Conservation (phyloP, 2,888 invertebrate species). For the Eupeodes latifasciatus region DNA sequence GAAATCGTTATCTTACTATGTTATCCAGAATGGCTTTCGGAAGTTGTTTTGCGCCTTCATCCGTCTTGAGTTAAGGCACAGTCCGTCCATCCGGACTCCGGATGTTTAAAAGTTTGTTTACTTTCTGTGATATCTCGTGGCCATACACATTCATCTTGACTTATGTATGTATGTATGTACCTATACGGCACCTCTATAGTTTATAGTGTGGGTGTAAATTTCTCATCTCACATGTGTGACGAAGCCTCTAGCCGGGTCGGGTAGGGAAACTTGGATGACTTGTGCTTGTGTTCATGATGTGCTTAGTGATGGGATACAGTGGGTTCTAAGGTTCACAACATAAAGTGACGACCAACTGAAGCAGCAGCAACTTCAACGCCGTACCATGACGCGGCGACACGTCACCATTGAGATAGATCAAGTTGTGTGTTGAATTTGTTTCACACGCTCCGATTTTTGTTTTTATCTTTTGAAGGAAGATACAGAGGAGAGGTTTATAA, state of each 20-base stretch:
- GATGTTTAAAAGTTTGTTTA: slow-evolving; percentile 70
- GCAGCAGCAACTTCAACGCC: background rate
- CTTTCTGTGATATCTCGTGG: slow-evolving; percentile 72
- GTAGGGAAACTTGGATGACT: slow-evolving; percentile 58
- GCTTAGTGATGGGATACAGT: slow-evolving; percentile 56
- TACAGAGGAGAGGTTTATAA: background rate
- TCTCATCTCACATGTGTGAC: slow-evolving; percentile 39
- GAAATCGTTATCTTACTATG: slow-evolving; percentile 65
- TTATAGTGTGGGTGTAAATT: slow-evolving; percentile 64
- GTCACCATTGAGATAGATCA: slow-evolving; percentile 65
- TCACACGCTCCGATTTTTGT: slow-evolving; percentile 74
- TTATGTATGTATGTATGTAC: background rate
- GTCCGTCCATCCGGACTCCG: slow-evolving; percentile 40
- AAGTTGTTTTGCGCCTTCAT: slow-evolving; percentile 64
- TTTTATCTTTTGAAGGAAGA: slow-evolving; percentile 50
- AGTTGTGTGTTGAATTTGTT: slow-evolving; percentile 55
- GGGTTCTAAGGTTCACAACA: slow-evolving; percentile 68
- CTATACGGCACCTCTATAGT: background rate
- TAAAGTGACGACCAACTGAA: slow-evolving; percentile 30
- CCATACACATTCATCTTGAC: background rate
- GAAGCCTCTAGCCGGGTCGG: background rate
- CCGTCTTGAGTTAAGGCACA: slow-evolving; percentile 27
- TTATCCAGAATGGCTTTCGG: slow-evolving; percentile 73
- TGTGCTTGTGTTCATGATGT: slow-evolving; percentile 41
- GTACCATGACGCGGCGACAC: slow-evolving; percentile 11